Base-by-base conservation (phyloP, 2,888 invertebrate species). In the Oscheius sp. region DNA sequence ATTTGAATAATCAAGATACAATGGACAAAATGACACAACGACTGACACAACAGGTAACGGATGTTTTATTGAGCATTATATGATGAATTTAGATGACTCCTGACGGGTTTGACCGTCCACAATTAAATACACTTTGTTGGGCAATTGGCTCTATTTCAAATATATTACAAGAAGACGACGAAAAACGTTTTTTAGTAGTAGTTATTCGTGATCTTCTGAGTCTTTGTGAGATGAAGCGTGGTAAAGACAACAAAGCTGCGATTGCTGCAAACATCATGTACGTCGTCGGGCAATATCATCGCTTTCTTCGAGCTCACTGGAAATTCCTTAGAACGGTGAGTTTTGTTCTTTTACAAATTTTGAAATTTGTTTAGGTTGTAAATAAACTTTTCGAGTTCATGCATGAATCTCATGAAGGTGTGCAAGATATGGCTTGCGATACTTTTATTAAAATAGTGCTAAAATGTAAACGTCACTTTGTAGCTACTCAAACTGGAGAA, bases 341-440 rank as follows among this genome's bases (percentile, higher is more conserved):
- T 16, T 13, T 25, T 46, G 18, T 13, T 21, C 45, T 49, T 5
- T 27, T 52, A 43, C 52, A 27, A 12, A 29, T 69, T 43, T 18
- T 21, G 53, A 18, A 7, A 53, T 63, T 46, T n/a, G n/a, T 66
- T 35, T 46, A 81, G 81, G 82, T 83, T 18, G 97, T 99, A 76
- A 99, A 98, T 91, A 99, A 99, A 91, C 92, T 99, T 73, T 99
- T 99, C 91, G 99, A 99, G 91, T 99, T 99, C 90, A 99, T 99
- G 99, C 99, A 99, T 89, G 98, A 99, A 91, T 97, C 97, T 71
- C 99, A 99, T 89, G 99, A 98, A 89, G 99, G 99, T 87, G 99
- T 99, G 35, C 81, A 86, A 73, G 99, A 99, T 89, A 99, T 99
- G 99, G 99, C 99, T 76, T 99, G 99, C 91, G 99, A 99, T 91